A percentile compares a stretch with the other conserved stretches of the same genome.
Evolutionary conservation across 2,888 invertebrate genomes (phyloP).

Genomic region (Odontothrips loti): DNA sequence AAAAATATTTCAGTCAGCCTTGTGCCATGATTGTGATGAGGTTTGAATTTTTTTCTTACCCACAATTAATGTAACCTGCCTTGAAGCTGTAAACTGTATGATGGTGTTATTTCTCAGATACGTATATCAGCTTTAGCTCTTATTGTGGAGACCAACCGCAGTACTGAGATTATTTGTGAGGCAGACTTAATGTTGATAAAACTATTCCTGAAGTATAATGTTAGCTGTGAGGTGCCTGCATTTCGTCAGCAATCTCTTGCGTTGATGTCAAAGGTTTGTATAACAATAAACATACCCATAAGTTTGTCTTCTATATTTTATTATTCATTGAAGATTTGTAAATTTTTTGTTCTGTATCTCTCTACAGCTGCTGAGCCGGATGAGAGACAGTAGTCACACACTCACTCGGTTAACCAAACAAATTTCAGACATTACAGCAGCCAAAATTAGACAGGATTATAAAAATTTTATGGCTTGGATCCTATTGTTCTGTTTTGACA

Average conservation of each 20-base stretch:
- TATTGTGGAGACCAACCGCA: slow-evolving; percentile 68
- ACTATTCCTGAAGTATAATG: slow-evolving; percentile 62
- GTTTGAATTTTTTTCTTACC: slow-evolving; percentile 46
- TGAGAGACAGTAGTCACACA: slow-evolving; percentile 49
- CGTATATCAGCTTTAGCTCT: slow-evolving; percentile 64
- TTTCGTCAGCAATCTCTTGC: slow-evolving; percentile 66
- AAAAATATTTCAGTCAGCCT: slow-evolving; percentile 52
- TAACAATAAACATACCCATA: neutral
- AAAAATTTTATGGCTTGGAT: slow-evolving; percentile 28
- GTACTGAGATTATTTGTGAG: slow-evolving; percentile 59
- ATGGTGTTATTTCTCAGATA: slow-evolving; percentile 49
- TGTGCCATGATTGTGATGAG: slow-evolving; percentile 58
- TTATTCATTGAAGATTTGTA: neutral
- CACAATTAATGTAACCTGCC: slow-evolving; percentile 19
- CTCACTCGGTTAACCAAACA: slow-evolving; percentile 32
- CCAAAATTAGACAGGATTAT: slow-evolving; percentile 10
- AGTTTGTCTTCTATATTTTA: neutral
- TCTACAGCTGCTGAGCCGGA: slow-evolving; percentile 48
- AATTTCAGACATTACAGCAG: slow-evolving; percentile 20
- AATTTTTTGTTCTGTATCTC: slow-evolving; percentile 28
- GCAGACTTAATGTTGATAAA: slow-evolving; percentile 62
- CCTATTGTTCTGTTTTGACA: slow-evolving; percentile 27
- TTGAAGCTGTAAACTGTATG: neutral
- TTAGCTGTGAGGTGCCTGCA: slow-evolving; percentile 62
- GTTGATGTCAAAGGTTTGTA: slow-evolving; percentile 63